These are phyloP conservation scores for Platichthys flesus DNA, from an alignment of 2,113 vertebrate species.

Conservation along the genomic window DNA sequence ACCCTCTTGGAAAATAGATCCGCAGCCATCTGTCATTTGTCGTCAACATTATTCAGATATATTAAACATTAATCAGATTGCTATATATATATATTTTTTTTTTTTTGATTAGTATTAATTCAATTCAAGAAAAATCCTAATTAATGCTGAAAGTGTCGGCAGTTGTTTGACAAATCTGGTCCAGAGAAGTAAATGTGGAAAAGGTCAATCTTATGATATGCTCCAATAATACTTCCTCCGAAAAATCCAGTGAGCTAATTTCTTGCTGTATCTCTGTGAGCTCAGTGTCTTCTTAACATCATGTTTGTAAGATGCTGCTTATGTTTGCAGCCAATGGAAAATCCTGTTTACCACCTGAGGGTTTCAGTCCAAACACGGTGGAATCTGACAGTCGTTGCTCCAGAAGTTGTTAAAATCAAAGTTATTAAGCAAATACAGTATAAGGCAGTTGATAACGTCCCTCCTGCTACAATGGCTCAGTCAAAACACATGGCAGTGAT, in stretches of 20 bases:
- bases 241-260: not conserved
- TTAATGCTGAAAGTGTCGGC: not conserved
- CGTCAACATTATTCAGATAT: not conserved
- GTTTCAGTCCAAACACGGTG: not conserved
- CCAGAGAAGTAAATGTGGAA: not conserved
- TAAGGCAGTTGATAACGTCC: not conserved
- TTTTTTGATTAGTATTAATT: not conserved
- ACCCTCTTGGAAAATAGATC: no score
- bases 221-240: not conserved
- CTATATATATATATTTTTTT: no score
- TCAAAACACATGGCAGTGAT: conserved; percentile 5
- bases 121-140: not conserved
- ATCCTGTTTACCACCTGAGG: conserved; percentile 4
- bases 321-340: not conserved
- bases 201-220: not conserved
- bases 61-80: not conserved
- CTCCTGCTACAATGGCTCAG: no score
- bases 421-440: not conserved
- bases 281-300: not conserved
- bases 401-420: conserved; percentile 4
- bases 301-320: not conserved
- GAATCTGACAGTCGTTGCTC: not conserved
- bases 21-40: no score
- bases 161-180: not conserved
- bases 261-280: not conserved